These are phyloP conservation scores for Zaprionus capensis DNA, from an alignment of 1,140 invertebrate genomes.

Conservation along the genomic window DNA sequence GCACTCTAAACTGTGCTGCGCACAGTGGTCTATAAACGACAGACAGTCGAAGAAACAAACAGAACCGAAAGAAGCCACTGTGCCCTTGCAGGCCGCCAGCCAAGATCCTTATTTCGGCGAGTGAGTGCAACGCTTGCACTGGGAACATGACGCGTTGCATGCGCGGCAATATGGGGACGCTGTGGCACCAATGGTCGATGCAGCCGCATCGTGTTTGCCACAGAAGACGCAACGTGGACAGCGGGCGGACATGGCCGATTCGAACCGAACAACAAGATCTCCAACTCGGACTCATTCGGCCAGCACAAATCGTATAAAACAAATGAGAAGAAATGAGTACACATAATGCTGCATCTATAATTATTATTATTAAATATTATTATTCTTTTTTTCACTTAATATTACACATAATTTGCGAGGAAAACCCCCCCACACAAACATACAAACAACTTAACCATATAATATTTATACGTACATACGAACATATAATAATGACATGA, in stretches of 20 bases:
- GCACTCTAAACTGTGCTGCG: neutral
- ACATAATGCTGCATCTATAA: slow-evolving; percentile 57
- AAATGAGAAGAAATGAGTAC: slow-evolving; percentile 64
- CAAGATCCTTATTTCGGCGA: neutral
- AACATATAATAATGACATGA: slow-evolving; percentile 7
- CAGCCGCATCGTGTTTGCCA: slow-evolving; percentile 3
- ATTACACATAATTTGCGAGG: slow-evolving; percentile 49
- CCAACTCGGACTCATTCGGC: slow-evolving; percentile 13
- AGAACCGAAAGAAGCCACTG: slow-evolving; percentile 43
- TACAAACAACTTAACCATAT: slow-evolving; percentile 34
- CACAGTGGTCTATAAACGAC: slow-evolving; percentile 13
- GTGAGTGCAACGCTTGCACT: slow-evolving; percentile 20
- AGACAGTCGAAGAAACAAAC: neutral
- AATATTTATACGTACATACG: slow-evolving; percentile 30
- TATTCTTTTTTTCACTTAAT: slow-evolving; percentile 41
- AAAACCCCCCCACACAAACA: slow-evolving; percentile 4
- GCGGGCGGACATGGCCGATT: slow-evolving; percentile 18
- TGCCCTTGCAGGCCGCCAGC: neutral
- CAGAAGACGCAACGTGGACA: slow-evolving; percentile 28
- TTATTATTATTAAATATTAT: slow-evolving; percentile 50
- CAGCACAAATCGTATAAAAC: slow-evolving; percentile 43
- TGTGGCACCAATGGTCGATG: slow-evolving; percentile 10
- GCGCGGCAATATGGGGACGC: slow-evolving; percentile 13
- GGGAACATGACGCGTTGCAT: slow-evolving; percentile 16
- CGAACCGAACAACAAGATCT: slow-evolving; percentile 21